Evolutionary conservation across 2,888 invertebrate genomes (phyloP).

Genomic region (Fragum whitleyi): DNA sequence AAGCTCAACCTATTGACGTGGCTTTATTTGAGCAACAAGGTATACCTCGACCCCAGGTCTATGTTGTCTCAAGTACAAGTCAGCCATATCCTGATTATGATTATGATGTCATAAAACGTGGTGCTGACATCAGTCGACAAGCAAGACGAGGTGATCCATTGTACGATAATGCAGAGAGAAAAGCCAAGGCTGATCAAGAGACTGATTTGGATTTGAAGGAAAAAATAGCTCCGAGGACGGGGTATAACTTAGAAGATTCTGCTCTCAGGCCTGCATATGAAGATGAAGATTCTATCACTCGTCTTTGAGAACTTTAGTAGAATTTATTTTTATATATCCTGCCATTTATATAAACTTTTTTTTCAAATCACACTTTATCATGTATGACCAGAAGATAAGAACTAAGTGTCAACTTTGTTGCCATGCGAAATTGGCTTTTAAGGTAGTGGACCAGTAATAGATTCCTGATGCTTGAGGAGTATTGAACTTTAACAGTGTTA

Average conservation of each 20-base stretch:
- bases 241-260: background rate
- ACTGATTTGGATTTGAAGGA: conserved; percentile 7
- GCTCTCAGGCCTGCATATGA: conserved; percentile 20
- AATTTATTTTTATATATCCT: background rate
- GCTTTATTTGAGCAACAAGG: conserved; percentile 24
- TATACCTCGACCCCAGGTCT: conserved; percentile 5
- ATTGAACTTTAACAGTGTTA: no score
- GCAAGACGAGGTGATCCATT: conserved; percentile 7
- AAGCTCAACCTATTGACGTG: conserved; percentile 1
- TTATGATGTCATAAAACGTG: conserved; percentile 20
- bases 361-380: no score
- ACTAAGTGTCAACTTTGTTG: no score
- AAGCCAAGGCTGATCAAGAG: conserved; percentile 13
- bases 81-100: conserved; percentile 9
- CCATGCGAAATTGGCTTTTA: no score
- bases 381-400: no score
- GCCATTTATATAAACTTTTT: background rate
- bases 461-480: no score
- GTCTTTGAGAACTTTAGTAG: background rate
- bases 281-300: conserved; percentile 12
- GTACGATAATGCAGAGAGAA: conserved; percentile 25
- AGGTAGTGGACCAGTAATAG: no score
- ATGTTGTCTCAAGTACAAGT: background rate
- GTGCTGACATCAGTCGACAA: conserved; percentile 5
- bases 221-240: conserved; percentile 9